Evolutionary conservation across 2,113 vertebrate genomes (phyloP).

Genomic region (Apodemus sylvaticus): DNA sequence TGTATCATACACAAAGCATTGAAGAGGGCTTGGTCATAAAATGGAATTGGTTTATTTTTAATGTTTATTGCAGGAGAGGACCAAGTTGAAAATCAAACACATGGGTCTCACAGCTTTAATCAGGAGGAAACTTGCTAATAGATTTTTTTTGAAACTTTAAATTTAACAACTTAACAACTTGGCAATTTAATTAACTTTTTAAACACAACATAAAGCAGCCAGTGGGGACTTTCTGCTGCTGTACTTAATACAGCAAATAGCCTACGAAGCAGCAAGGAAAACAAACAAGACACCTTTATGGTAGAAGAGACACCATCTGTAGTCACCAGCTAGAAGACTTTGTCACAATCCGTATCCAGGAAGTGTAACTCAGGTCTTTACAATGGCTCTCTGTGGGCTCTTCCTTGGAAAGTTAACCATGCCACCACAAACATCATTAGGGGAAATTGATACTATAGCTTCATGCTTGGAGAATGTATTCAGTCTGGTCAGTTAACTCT

Average conservation of each 20-base stretch:
- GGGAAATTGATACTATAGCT: background rate
- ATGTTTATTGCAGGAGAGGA: slow-evolving; percentile 69
- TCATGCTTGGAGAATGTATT: background rate
- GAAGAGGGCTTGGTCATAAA: slow-evolving; percentile 65
- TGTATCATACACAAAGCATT: slow-evolving; percentile 35
- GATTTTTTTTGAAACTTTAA: slow-evolving; percentile 80
- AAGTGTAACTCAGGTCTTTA: slow-evolving; percentile 41
- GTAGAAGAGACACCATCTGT: slow-evolving; percentile 64
- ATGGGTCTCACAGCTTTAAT: slow-evolving; percentile 73
- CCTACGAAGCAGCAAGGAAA: slow-evolving; percentile 68
- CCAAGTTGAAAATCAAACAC: slow-evolving; percentile 75
- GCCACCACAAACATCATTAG: background rate
- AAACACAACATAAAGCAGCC: slow-evolving; percentile 81
- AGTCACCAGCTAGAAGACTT: slow-evolving; percentile 41
- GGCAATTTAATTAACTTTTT: slow-evolving; percentile 83
- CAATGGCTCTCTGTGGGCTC: slow-evolving; percentile 43
- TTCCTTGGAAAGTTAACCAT: background rate
- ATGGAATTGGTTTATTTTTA: slow-evolving; percentile 74
- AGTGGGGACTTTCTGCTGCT: slow-evolving; percentile 70
- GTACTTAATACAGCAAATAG: slow-evolving; percentile 77
- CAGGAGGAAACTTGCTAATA: slow-evolving; percentile 79
- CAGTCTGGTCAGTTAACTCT: background rate
- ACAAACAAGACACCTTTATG: slow-evolving; percentile 77
- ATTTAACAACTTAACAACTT: slow-evolving; percentile 82
- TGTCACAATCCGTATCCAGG: slow-evolving; percentile 45